phyloP scores from a whole-genome alignment of 2,888 invertebrate genomes.

The Ceramica pisi region DNA sequence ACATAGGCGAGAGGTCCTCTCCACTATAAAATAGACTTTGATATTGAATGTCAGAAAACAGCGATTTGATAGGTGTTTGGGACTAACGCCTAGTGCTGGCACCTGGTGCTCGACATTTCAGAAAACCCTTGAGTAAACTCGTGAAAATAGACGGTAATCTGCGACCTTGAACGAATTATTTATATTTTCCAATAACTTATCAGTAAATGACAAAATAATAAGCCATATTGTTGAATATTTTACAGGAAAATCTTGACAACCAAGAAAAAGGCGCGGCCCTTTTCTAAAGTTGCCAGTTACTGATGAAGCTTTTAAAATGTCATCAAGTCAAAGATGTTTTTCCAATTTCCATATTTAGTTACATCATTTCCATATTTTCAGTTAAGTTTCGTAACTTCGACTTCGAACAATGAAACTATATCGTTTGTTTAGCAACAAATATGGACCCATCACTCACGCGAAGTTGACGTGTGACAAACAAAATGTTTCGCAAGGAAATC shows the following conservation, averaged over 20 bases:
- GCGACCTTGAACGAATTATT: not conserved
- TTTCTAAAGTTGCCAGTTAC: not conserved
- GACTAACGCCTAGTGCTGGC: too few species aligned
- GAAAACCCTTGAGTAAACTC: not conserved
- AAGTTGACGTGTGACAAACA: not conserved
- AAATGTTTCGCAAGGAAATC: slow-evolving; percentile 17
- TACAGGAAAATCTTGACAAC: not conserved
- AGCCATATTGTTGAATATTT: not conserved
- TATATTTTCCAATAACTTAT: not conserved
- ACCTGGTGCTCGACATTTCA: too few species aligned
- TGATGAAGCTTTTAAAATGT: slow-evolving; percentile 7
- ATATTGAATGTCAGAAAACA: too few species aligned
- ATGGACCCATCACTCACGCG: slow-evolving; percentile 1
- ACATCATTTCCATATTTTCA: not conserved
- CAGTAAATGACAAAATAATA: not conserved
- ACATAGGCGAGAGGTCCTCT: too few species aligned
- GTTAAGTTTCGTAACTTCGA: not conserved
- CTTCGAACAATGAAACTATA: not conserved
- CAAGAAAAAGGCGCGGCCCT: not conserved
- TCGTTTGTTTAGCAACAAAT: slow-evolving; percentile 3
- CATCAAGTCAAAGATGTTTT: not conserved
- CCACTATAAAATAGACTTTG: too few species aligned
- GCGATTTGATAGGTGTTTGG: too few species aligned
- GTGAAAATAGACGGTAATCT: not conserved
- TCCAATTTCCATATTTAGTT: not conserved